Percentiles rank a stretch among this genome's conserved stretches.
These are phyloP conservation scores for Cottoperca gobio DNA, from an alignment of 2,797 vertebrate species.

Conservation along the genomic window DNA sequence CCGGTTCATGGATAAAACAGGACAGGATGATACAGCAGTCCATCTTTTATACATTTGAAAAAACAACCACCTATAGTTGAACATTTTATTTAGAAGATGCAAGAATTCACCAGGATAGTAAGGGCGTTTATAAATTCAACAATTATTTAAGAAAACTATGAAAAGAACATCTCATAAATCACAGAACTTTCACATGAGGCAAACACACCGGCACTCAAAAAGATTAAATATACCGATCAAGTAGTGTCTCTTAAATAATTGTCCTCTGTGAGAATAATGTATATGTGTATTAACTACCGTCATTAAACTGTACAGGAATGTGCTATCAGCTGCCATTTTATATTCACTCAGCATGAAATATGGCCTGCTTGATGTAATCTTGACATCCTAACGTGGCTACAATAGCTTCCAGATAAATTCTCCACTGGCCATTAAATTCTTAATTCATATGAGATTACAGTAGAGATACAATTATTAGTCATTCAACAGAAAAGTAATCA, in stretches of 20 bases:
- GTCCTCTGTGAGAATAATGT: conserved; percentile 18
- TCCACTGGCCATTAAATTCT: background rate
- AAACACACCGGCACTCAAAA: conserved; percentile 4
- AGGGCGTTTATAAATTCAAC: conserved; percentile 18
- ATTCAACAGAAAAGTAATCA: background rate
- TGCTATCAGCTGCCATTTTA: conserved; percentile 4
- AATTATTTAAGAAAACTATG: conserved; percentile 13
- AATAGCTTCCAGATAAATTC: background rate
- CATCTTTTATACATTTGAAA: conserved; percentile 3
- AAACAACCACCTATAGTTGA: background rate
- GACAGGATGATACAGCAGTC: conserved; percentile 18
- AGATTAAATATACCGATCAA: background rate
- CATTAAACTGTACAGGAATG: conserved; percentile 29
- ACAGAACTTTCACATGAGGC: conserved; percentile 14
- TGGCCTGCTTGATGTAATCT: conserved; percentile 3
- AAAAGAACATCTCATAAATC: conserved; percentile 32
- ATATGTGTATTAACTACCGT: conserved; percentile 12
- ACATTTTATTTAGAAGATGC: conserved; percentile 27
- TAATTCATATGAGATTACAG: background rate
- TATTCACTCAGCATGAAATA: conserved; percentile 28
- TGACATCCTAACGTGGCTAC: conserved; percentile 2
- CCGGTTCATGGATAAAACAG: conserved; percentile 28
- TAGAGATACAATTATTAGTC: background rate
- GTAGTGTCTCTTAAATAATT: conserved; percentile 13
- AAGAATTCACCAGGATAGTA: conserved; percentile 21